Conservation (phyloP, 2,797 vertebrate genomes). For the Acanthis flammea region DNA sequence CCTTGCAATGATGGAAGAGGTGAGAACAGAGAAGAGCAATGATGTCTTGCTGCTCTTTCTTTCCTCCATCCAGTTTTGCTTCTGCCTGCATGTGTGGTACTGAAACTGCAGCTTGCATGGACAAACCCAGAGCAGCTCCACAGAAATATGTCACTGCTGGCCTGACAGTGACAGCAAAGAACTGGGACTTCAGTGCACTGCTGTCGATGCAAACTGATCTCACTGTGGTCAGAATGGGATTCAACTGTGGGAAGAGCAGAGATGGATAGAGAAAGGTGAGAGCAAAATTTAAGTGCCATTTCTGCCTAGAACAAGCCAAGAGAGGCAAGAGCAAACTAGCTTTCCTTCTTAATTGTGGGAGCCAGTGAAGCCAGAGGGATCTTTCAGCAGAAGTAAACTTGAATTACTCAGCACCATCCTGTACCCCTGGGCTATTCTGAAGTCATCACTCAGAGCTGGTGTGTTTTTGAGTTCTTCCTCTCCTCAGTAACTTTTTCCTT, state of each 20-base stretch:
- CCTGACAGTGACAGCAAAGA: background rate
- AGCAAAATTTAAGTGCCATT: background rate
- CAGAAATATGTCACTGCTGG: background rate
- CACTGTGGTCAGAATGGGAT: rapidly evolving
- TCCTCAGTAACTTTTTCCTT: background rate
- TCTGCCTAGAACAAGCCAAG: background rate
- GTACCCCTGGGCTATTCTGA: background rate
- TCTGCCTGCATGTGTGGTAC: background rate
- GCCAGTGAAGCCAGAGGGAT: background rate
- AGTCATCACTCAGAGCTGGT: background rate
- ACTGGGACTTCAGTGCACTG: background rate
- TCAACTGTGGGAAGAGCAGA: background rate
- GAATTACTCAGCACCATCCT: background rate
- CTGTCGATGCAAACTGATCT: background rate
- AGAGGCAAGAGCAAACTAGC: background rate
- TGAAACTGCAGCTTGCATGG: background rate
- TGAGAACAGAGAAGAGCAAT: background rate
- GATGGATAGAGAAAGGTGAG: background rate
- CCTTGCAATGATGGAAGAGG: background rate
- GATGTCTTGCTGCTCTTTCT: background rate
- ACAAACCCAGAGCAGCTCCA: background rate
- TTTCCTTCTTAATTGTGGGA: background rate
- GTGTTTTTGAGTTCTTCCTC: background rate
- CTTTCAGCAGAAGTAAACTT: background rate
- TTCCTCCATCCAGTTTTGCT: background rate